phyloP scores from a whole-genome alignment of 2,888 invertebrate species.

The Chrysolina oricalcia region DNA sequence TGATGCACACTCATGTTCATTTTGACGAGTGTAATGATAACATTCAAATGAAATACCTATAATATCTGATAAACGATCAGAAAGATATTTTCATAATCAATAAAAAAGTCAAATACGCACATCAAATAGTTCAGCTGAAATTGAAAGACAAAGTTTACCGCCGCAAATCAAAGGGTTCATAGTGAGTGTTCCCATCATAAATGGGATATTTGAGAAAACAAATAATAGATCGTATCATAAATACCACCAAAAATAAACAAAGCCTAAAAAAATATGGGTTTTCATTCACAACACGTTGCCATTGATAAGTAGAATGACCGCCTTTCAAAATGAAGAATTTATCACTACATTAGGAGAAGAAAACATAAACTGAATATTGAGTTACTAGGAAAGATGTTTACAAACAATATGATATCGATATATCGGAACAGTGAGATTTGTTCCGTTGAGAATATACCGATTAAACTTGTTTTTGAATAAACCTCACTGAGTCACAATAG shows the following conservation, averaged over 20 bases:
- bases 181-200: not conserved
- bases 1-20: no score
- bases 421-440: constrained; percentile 39
- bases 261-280: constrained; percentile 36
- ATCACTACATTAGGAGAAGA: constrained; percentile 44
- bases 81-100: no score
- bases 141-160: not conserved
- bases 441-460: constrained; percentile 38
- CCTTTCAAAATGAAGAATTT: constrained; percentile 45
- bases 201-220: not conserved
- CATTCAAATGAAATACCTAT: no score
- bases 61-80: no score
- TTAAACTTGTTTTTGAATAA: not conserved
- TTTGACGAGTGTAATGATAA: no score
- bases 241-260: constrained; percentile 9
- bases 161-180: not conserved
- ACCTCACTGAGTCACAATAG: not conserved
- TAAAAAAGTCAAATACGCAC: no score
- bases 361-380: constrained; percentile 37
- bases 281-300: constrained; percentile 35
- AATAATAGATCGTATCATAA: constrained; percentile 24
- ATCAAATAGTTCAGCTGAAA: not conserved
- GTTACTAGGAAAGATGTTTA: constrained; percentile 48
- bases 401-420: constrained; percentile 39
- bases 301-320: constrained; percentile 36